phyloP scores from a whole-genome alignment of 2,113 vertebrate genomes.

The Hystrix cristata region DNA sequence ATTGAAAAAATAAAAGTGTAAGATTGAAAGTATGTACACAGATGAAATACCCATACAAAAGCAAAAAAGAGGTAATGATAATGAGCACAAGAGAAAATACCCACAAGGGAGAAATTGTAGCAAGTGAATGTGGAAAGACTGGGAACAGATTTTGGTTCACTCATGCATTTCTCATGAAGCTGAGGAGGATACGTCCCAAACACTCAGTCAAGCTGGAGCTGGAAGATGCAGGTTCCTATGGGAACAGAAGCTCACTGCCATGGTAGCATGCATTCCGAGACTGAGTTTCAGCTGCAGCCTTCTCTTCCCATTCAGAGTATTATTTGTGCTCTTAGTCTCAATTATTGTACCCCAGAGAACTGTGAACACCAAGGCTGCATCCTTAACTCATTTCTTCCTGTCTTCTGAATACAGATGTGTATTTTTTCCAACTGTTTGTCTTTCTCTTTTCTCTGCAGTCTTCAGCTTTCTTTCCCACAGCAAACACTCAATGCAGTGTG shows the following conservation, averaged over 20 bases:
- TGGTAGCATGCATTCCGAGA: background rate
- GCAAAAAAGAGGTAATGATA: conserved; percentile 22
- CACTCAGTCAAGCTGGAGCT: background rate
- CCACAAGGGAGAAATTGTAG: background rate
- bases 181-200: background rate
- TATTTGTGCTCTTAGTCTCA: conserved; percentile 27
- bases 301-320: conserved; percentile 9
- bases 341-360: conserved; percentile 33
- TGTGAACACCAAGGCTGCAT: conserved; percentile 15
- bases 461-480: conserved; percentile 57
- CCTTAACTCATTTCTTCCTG: conserved; percentile 29
- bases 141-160: background rate
- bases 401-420: conserved; percentile 45
- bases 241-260: background rate
- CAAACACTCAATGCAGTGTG: conserved; percentile 64
- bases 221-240: conserved; percentile 29
- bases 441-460: conserved; percentile 52
- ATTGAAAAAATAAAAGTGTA: conserved; percentile 41
- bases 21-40: conserved; percentile 23
- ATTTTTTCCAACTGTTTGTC: conserved; percentile 61
- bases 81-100: conserved; percentile 11
- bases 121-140: background rate
- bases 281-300: background rate
- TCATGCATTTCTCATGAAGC: conserved; percentile 55
- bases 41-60: conserved; percentile 30